These are phyloP conservation scores for Spongilla lacustris DNA, from an alignment of 37 sponge, comb jelly and placozoan species.

Conservation along the genomic window DNA sequence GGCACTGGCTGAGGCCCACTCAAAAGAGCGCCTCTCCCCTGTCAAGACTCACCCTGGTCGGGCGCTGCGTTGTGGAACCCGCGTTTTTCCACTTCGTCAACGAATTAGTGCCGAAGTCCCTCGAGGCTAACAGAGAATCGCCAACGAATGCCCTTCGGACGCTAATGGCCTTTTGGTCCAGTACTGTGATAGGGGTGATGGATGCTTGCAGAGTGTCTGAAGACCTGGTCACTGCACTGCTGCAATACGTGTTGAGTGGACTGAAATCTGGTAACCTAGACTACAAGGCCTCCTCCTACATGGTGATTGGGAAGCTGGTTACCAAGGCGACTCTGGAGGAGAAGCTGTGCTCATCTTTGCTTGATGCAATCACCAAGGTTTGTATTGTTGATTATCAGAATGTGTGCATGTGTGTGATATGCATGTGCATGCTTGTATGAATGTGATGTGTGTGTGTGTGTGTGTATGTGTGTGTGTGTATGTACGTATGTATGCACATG, in stretches of 20 bases:
- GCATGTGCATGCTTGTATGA: not conserved
- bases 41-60: slow-evolving; percentile 65
- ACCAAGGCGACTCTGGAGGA: slow-evolving; percentile 32
- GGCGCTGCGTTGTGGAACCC: slow-evolving; percentile 72
- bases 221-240: slow-evolving; percentile 47
- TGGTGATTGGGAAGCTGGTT: slow-evolving; percentile 59
- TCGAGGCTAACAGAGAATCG: slow-evolving; percentile 15
- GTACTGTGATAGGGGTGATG: slow-evolving; percentile 57
- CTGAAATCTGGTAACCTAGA: slow-evolving; percentile 70
- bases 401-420: not conserved
- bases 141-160: not conserved
- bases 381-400: not conserved
- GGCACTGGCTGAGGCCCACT: slow-evolving; percentile 86
- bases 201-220: slow-evolving; percentile 51
- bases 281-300: slow-evolving; percentile 57
- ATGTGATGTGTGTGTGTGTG: not conserved
- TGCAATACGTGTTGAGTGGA: slow-evolving; percentile 70
- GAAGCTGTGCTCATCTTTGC: slow-evolving; percentile 39
- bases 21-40: slow-evolving; percentile 78
- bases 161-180: slow-evolving; percentile 51
- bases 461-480: not conserved
- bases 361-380: slow-evolving; percentile 74
- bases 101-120: slow-evolving; percentile 58
- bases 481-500: not conserved
- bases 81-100: slow-evolving; percentile 79